Conservation (phyloP, 2,888 invertebrate genomes). For the Diadegma fenestrale region DNA sequence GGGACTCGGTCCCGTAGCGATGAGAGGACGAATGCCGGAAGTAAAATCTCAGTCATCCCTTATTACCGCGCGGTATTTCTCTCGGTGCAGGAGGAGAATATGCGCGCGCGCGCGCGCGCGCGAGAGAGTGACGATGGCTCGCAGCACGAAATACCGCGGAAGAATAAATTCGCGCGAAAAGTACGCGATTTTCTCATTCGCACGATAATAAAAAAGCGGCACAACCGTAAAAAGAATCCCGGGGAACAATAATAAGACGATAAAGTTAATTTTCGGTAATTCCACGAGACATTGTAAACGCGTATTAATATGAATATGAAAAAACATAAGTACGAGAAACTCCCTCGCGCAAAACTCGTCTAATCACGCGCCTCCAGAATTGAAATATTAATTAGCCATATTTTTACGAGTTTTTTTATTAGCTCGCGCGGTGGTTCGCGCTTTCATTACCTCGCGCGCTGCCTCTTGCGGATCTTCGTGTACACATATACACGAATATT, state of each 20-base stretch:
- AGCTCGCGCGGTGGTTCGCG: slow-evolving; percentile 41
- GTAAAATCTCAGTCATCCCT: slow-evolving; percentile 63
- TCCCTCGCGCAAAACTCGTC: background rate
- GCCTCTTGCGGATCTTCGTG: background rate
- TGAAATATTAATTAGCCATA: slow-evolving; percentile 53
- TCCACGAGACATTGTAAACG: background rate
- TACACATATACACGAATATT: background rate
- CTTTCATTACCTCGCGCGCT: slow-evolving; percentile 1
- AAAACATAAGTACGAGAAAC: background rate
- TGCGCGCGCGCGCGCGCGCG: too few relatives aligned
- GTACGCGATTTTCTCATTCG: slow-evolving; percentile 19
- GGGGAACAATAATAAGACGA: slow-evolving; percentile 1
- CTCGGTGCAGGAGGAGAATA: too few relatives aligned
- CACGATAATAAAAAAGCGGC: slow-evolving; percentile 22
- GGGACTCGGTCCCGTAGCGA: too few relatives aligned
- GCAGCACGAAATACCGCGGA: slow-evolving; percentile 12
- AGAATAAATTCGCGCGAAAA: background rate
- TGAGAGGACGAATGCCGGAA: slow-evolving; percentile 49
- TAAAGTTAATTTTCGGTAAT: slow-evolving; percentile 32
- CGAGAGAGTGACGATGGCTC: too few relatives aligned
- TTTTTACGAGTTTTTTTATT: slow-evolving; percentile 46
- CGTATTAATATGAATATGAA: background rate
- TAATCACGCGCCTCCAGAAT: slow-evolving; percentile 16
- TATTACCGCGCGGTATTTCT: slow-evolving; percentile 56
- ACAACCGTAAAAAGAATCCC: background rate